Percentiles rank a stretch among this genome's conserved stretches.
These are phyloP conservation scores for Vanessa tameamea DNA, from an alignment of 1,140 invertebrate genomes.

Conservation along the genomic window DNA sequence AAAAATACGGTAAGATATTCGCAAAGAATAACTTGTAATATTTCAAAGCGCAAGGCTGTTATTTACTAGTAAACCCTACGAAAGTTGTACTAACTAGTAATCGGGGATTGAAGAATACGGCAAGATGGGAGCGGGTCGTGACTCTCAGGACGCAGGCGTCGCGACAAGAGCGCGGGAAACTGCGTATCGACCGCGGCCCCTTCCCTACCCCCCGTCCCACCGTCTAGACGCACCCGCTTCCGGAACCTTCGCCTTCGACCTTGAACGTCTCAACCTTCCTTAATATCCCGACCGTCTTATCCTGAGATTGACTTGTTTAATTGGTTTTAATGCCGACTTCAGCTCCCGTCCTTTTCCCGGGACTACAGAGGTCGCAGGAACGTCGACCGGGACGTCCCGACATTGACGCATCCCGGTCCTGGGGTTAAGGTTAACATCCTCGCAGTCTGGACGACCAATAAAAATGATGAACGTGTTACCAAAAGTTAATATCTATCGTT, in stretches of 20 bases:
- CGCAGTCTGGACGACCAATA: slow-evolving; percentile 50
- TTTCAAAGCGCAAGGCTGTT: not conserved
- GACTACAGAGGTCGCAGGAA: slow-evolving; percentile 55
- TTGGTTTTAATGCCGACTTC: slow-evolving; percentile 42
- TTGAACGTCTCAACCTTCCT: slow-evolving; percentile 78
- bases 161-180: slow-evolving; percentile 74
- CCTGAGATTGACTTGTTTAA: slow-evolving; percentile 52
- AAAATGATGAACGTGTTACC: slow-evolving; percentile 48
- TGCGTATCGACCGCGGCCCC: slow-evolving; percentile 74
- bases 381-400: slow-evolving; percentile 68
- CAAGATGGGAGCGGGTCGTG: slow-evolving; percentile 54
- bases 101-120: slow-evolving; percentile 52
- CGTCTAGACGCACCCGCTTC: slow-evolving; percentile 78
- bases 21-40: slow-evolving; percentile 8
- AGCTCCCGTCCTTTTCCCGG: slow-evolving; percentile 39
- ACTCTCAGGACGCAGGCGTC: slow-evolving; percentile 66
- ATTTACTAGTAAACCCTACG: slow-evolving; percentile 11
- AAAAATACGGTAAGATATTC: not conserved
- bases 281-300: slow-evolving; percentile 59
- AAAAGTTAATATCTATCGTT: slow-evolving; percentile 39
- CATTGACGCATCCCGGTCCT: slow-evolving; percentile 68
- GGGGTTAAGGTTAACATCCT: slow-evolving; percentile 62
- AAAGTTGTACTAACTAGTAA: slow-evolving; percentile 37
- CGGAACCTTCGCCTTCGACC: slow-evolving; percentile 77
- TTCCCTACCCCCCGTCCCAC: slow-evolving; percentile 52